These are phyloP conservation scores for Holothuria glaberrima DNA, from an alignment of 35 echinoderm and acorn worm species.

Conservation along the genomic window DNA sequence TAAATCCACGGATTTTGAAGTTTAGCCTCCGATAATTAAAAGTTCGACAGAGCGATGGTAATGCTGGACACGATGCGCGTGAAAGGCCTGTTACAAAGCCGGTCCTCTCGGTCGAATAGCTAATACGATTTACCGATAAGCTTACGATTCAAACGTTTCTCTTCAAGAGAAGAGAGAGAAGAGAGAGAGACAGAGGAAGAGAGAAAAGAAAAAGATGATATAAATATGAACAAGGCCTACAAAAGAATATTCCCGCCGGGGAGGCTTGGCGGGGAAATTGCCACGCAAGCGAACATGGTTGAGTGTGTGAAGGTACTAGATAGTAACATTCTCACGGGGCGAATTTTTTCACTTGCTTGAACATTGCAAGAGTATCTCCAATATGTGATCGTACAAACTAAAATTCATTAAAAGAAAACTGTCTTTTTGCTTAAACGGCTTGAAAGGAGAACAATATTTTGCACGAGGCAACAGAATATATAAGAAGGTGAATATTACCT, in stretches of 20 bases:
- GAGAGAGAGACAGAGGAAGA: not conserved
- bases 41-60: slow-evolving; percentile 37
- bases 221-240: not conserved
- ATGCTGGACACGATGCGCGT: slow-evolving; percentile 33
- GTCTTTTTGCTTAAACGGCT: not conserved
- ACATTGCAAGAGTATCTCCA: slow-evolving; percentile 27
- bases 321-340: not conserved
- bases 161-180: not conserved
- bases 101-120: slow-evolving; percentile 26
- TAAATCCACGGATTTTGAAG: slow-evolving; percentile 37
- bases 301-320: not conserved
- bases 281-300: slow-evolving; percentile 18
- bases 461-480: no score
- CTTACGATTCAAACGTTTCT: slow-evolving; percentile 31
- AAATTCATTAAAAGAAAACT: slow-evolving; percentile 17
- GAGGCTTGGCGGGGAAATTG: not conserved
- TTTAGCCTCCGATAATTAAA: slow-evolving; percentile 53
- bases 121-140: slow-evolving; percentile 37
- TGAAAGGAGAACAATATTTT: not conserved
- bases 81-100: slow-evolving; percentile 50
- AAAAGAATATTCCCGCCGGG: slow-evolving; percentile 25
- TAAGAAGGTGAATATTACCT: no score
- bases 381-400: slow-evolving; percentile 32
- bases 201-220: slow-evolving; percentile 11
- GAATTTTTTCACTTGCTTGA: slow-evolving; percentile 24